Percentiles rank a stretch among this genome's conserved stretches.
Conservation (phyloP, 2,888 invertebrate genomes). For the Cheilosia impressa region DNA sequence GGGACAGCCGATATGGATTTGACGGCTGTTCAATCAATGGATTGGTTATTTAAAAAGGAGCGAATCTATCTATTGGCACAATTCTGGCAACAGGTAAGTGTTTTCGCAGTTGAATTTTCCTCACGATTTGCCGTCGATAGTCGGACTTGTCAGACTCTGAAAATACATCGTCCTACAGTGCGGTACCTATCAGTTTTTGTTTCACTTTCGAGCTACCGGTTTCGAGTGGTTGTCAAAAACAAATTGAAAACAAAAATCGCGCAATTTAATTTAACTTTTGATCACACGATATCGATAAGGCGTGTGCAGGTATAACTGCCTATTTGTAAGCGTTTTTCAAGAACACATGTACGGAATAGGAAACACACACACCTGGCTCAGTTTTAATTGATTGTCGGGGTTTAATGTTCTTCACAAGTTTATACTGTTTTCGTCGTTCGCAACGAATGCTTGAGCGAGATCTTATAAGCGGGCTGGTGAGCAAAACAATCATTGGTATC, state of each 20-base stretch:
- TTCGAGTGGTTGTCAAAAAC: conserved; percentile 1
- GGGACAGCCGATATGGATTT: conserved; percentile 94
- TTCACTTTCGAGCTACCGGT: conserved; percentile 46
- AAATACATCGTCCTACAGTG: not conserved
- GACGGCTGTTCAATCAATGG: conserved; percentile 97
- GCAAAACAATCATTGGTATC: conserved; percentile 66
- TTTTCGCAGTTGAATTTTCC: not conserved
- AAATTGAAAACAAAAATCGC: not conserved
- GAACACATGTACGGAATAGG: conserved; percentile 27
- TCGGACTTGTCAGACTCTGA: not conserved
- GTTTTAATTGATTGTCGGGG: conserved; percentile 55
- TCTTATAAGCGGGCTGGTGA: conserved; percentile 47
- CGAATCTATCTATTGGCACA: conserved; percentile 96
- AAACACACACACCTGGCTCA: conserved; percentile 51
- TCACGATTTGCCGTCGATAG: conserved; percentile 34
- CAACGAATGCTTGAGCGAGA: conserved; percentile 28
- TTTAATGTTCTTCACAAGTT: conserved; percentile 48
- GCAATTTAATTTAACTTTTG: conserved; percentile 34
- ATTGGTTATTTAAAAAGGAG: conserved; percentile 98
- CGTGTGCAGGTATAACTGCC: not conserved
- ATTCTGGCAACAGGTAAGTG: conserved; percentile 97
- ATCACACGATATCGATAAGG: conserved; percentile 58
- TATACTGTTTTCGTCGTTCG: conserved; percentile 8
- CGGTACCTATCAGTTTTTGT: conserved; percentile 26
- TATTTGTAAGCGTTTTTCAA: not conserved